Percentiles rank a stretch among this genome's conserved stretches.
phyloP scores from a whole-genome alignment of 2,113 vertebrate genomes.

The Solenodon paradoxus region DNA sequence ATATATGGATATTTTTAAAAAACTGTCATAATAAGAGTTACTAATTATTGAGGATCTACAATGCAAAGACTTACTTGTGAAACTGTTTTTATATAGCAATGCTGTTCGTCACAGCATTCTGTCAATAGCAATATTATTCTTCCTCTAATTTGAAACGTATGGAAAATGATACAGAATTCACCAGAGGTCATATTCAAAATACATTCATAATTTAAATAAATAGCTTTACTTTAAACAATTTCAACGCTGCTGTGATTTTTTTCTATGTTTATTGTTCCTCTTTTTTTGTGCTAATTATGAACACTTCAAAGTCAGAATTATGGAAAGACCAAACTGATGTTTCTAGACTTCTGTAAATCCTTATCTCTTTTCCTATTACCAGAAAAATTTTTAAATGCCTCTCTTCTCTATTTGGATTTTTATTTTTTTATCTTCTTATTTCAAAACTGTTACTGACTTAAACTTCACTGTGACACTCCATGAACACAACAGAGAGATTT shows the following conservation, averaged over 20 bases:
- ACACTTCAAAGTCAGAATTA: neutral
- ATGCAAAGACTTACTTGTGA: neutral
- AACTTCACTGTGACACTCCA: neutral
- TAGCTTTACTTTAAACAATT: neutral
- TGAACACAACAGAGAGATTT: neutral
- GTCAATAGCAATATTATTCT: neutral
- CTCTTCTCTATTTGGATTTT: neutral
- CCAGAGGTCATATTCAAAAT: conserved; percentile 4
- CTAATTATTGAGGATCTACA: neutral
- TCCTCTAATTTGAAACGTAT: neutral
- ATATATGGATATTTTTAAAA: conserved; percentile 4
- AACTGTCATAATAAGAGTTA: neutral
- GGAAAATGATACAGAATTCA: neutral
- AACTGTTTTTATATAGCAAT: neutral
- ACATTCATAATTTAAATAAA: neutral
- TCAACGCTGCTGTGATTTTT: neutral
- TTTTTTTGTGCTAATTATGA: neutral
- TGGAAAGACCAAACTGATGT: neutral
- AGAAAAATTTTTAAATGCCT: neutral
- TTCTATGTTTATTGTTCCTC: neutral
- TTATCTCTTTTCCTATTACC: neutral
- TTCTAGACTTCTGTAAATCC: neutral
- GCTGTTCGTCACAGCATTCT: neutral
- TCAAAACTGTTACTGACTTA: neutral
- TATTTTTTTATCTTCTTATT: neutral